Evolutionary conservation across 2,888 invertebrate genomes (phyloP).

Genomic region (Tetragnatha montana): DNA sequence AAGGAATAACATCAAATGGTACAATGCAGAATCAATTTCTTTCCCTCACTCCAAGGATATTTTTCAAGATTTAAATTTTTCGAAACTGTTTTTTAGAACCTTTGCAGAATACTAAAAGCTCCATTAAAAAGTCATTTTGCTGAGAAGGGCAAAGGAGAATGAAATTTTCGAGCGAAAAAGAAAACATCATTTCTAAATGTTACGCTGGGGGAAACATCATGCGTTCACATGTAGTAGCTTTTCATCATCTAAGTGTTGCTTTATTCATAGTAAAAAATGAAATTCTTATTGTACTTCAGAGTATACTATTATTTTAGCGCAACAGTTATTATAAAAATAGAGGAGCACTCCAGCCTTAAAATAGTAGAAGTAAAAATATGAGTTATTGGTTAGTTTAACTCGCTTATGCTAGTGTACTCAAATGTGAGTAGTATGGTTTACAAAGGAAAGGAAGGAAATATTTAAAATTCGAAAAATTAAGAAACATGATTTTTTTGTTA

Average conservation of each 20-base stretch:
- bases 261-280: background rate
- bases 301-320: too few relatives aligned
- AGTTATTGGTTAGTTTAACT: too few relatives aligned
- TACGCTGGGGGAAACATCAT: background rate
- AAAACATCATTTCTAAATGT: background rate
- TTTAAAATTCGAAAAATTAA: too few relatives aligned
- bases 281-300: too few relatives aligned
- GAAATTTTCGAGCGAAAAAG: background rate
- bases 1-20: background rate
- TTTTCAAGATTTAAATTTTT: background rate
- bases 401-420: too few relatives aligned
- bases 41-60: background rate
- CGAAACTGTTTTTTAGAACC: background rate
- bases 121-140: background rate
- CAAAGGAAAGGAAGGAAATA: too few relatives aligned
- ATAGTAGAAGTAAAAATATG: too few relatives aligned
- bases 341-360: too few relatives aligned
- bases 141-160: background rate
- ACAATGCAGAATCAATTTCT: background rate
- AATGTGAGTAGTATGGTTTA: too few relatives aligned
- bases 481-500: too few relatives aligned
- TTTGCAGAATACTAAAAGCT: background rate
- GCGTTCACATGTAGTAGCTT: background rate
- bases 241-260: background rate
- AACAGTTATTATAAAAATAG: too few relatives aligned